Conservation (phyloP, 2,888 invertebrate genomes). For the Julus scanicus region DNA sequence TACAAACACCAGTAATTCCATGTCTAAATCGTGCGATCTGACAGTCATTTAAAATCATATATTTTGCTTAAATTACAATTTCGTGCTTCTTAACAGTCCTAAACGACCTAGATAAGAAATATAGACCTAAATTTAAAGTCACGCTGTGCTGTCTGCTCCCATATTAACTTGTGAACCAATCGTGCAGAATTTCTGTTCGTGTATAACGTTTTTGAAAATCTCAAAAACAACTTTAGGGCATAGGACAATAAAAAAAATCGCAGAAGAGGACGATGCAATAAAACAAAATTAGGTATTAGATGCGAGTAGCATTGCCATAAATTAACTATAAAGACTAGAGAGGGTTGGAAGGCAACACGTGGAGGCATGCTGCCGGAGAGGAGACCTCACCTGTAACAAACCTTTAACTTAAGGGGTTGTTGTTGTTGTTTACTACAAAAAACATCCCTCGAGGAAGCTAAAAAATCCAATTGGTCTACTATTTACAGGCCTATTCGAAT, state of each 20-base stretch:
- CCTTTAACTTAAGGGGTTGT: neutral
- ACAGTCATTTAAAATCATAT: neutral
- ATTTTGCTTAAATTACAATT: conserved; percentile 17
- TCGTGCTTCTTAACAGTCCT: neutral
- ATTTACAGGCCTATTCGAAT: neutral
- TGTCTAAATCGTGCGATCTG: neutral
- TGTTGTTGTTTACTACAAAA: neutral
- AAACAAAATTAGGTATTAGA: conserved; percentile 45
- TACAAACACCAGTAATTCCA: neutral
- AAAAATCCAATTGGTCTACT: neutral
- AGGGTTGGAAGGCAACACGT: conserved; percentile 4
- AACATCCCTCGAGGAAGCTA: neutral
- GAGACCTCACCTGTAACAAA: conserved; percentile 16
- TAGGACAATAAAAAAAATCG: neutral
- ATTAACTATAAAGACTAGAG: conserved; percentile 41
- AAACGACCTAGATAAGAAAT: neutral
- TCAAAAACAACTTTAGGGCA: neutral
- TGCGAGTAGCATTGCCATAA: conserved; percentile 26
- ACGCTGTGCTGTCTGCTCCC: neutral
- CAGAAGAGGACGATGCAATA: neutral
- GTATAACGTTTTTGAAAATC: neutral
- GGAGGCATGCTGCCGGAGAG: conserved; percentile 28
- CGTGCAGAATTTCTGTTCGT: neutral
- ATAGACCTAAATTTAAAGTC: neutral
- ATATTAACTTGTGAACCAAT: neutral